Conservation (phyloP, 2,113 vertebrate species). For the Bufo gargarizans region DNA sequence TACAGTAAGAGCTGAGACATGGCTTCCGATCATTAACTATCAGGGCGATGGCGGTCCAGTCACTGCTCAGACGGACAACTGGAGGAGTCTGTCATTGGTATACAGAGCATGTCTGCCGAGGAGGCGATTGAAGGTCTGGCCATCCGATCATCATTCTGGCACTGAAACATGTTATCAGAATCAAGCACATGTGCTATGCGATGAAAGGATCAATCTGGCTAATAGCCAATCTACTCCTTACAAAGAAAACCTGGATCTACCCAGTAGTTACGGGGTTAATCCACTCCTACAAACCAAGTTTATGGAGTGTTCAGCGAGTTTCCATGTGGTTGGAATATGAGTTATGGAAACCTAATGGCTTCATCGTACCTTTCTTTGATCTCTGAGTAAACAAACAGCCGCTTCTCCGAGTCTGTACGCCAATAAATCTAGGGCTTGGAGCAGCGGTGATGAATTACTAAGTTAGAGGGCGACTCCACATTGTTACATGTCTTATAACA, state of each 20-base stretch:
- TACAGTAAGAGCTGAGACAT: not conserved
- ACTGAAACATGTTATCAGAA: not conserved
- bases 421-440: conserved; percentile 33
- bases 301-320: conserved; percentile 25
- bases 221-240: not conserved
- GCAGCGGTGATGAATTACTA: not conserved
- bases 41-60: not conserved
- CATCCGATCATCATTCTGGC: not conserved
- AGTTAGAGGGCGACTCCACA: not conserved
- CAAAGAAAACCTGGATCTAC: not conserved
- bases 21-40: conserved; percentile 19
- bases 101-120: not conserved
- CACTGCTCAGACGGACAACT: not conserved
- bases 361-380: conserved; percentile 45
- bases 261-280: conserved; percentile 15
- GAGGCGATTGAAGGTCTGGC: conserved; percentile 15
- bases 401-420: conserved; percentile 29
- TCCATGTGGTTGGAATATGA: conserved; percentile 47
- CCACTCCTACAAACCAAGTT: not conserved
- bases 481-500: not conserved
- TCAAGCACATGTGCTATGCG: not conserved
- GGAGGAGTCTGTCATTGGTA: conserved; percentile 6
- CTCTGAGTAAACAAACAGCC: conserved; percentile 47
- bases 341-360: conserved; percentile 39
- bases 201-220: not conserved